phyloP scores from a whole-genome alignment of 1,140 invertebrate genomes.

The Goniozus legneri region DNA sequence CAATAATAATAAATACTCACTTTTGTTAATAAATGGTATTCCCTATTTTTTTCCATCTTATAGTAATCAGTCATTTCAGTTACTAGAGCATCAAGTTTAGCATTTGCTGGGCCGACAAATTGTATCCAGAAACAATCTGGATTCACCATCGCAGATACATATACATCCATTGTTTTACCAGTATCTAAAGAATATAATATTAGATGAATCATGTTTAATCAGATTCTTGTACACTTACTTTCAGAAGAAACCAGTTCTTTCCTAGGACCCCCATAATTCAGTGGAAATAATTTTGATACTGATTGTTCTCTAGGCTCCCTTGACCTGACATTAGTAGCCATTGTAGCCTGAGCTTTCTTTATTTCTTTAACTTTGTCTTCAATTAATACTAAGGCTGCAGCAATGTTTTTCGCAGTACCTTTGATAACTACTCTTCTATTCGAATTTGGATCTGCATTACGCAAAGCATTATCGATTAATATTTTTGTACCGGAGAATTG shows the following conservation, averaged over 20 bases:
- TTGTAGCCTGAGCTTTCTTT: constrained; percentile 46
- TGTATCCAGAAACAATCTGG: constrained; percentile 83
- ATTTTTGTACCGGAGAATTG: constrained; percentile 63
- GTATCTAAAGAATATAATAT: constrained; percentile 14
- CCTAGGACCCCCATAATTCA: constrained; percentile 1
- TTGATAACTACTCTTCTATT: constrained; percentile 56
- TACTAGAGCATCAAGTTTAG: constrained; percentile 70
- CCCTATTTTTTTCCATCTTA: constrained; percentile 59
- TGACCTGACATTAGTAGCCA: constrained; percentile 51
- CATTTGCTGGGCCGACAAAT: constrained; percentile 65
- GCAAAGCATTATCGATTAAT: constrained; percentile 52
- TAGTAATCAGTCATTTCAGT: constrained; percentile 79
- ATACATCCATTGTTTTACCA: constrained; percentile 70
- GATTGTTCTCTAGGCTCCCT: constrained; percentile 42
- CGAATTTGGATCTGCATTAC: constrained; percentile 24
- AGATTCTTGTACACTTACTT: constrained; percentile 8
- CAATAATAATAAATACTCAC: constrained; percentile 27
- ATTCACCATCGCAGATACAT: constrained; percentile 75
- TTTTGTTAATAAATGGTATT: constrained; percentile 55
- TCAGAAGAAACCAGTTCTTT: too few relatives aligned
- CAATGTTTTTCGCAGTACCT: constrained; percentile 60
- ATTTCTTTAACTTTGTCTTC: constrained; percentile 62
- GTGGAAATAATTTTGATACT: constrained; percentile 29
- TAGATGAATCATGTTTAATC: constrained; percentile 4
- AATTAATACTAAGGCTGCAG: constrained; percentile 58